Evolutionary conservation across 2,113 vertebrate genomes (phyloP).

Genomic region (Boulengeromyrus knoepffleri): DNA sequence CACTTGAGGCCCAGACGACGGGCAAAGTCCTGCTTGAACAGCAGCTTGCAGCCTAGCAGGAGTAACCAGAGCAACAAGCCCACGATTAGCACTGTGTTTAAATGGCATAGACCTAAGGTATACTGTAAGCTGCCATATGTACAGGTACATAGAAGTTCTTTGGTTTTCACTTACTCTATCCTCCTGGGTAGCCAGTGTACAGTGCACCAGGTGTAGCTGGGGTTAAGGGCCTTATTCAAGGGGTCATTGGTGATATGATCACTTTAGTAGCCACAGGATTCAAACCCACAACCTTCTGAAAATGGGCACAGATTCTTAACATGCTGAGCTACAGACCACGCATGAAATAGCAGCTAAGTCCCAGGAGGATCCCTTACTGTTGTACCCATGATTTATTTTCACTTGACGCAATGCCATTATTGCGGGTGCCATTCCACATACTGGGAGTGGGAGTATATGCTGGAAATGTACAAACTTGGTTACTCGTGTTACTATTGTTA

Average conservation of each 20-base stretch:
- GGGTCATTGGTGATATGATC: neutral
- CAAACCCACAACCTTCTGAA: neutral
- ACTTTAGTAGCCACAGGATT: neutral
- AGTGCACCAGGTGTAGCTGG: neutral
- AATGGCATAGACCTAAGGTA: neutral
- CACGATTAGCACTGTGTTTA: neutral
- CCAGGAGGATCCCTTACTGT: neutral
- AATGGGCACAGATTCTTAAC: neutral
- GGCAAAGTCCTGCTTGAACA: slow-evolving; percentile 97
- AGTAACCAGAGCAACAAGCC: neutral
- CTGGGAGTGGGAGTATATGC: neutral
- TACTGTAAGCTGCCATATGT: neutral
- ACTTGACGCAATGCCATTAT: neutral
- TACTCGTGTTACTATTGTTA: neutral
- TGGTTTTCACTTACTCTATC: neutral
- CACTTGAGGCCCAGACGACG: slow-evolving; percentile 90
- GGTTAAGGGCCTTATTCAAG: neutral
- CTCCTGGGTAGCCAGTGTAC: neutral
- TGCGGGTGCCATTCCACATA: neutral
- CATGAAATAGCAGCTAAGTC: slow-evolving; percentile 16
- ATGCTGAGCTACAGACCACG: neutral
- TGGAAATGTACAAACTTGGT: neutral
- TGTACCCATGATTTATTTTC: neutral
- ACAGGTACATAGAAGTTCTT: neutral
- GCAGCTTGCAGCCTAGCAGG: slow-evolving; percentile 83